Evolutionary conservation across 53 echinoderm and acorn worm genomes (phyloP), one percentile per base, ranked within the genome.

Genomic region (Patiria pectinifera): DNA sequence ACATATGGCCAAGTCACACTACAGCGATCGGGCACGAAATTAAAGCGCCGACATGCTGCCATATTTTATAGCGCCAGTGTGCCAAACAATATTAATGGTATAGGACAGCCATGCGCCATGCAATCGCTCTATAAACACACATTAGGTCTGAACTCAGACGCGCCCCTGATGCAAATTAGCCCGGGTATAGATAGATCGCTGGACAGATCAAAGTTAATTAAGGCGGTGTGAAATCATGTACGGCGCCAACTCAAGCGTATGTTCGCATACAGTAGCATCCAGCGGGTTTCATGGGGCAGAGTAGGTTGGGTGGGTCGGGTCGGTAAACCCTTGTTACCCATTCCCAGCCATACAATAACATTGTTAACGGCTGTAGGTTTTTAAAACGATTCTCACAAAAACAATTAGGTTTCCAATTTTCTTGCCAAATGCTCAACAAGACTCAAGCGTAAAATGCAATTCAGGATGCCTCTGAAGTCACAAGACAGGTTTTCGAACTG

Each of bases 131-230:
- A 59, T 66, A 35, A 66, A 69, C 69, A 45, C 18, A 15, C 66
- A 69, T 85, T 66, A 69, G 26, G 78, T 87, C 78, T 87, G 61
- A 25, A 60, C 60, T 16, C 62, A n/a, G 78, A 26, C 45, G 47
- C 59, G 58, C 21, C 44, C 87, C 35, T 45, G 45, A 66, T 85
- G 85, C 18, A 45, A 35, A 87, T 87, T 60, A 58, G n/a, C 63
- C 44, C 35, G 25, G 46, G 44, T 85, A 22, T 62, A 48, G 48
- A 48, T 53, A 48, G 23, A n/a, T 44, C 11, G 69, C 11, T 76
- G 78, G 72, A 48, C 62, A 45, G 78, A 26, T 77, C 78, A 53
- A 75, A 87, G 87, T 59, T 78, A 87, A 87, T 87, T 87, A 87
- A 78, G 87, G 22, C 18, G 87, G 87, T 87, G 87, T 87, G 76